Evolutionary conservation across 2,797 vertebrate genomes (phyloP).

Genomic region (Adelosebastes latens): DNA sequence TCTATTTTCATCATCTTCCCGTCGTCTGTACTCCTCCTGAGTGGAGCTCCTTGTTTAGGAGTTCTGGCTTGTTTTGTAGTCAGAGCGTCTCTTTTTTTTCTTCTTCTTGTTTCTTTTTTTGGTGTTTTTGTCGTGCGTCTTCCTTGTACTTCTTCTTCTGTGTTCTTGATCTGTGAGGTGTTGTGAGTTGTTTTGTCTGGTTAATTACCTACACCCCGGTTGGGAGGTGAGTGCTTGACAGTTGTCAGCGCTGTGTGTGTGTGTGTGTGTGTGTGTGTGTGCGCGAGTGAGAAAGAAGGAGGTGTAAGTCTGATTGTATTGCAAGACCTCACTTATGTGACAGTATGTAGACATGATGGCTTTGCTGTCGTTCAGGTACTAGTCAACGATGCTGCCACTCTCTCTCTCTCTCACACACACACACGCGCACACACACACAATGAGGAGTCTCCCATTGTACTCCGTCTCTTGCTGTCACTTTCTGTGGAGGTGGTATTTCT

Average conservation of each 20-base stretch:
- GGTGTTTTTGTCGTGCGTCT: conserved; percentile 63
- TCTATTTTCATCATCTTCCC: conserved; percentile 66
- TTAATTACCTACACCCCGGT: conserved; percentile 80
- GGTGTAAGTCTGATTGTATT: conserved; percentile 53
- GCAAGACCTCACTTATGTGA: conserved; percentile 74
- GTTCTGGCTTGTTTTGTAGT: conserved; percentile 57
- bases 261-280: conserved; percentile 3
- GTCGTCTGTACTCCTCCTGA: conserved; percentile 48
- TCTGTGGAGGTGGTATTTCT: conserved; percentile 74
- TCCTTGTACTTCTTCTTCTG: conserved; percentile 54
- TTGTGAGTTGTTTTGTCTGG: conserved; percentile 80
- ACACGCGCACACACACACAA: conserved; percentile 39
- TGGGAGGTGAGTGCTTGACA: conserved; percentile 76
- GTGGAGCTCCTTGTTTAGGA: conserved; percentile 64
- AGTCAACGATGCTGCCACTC: conserved; percentile 56
- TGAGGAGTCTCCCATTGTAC: conserved; percentile 65
- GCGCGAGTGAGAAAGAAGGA: background rate
- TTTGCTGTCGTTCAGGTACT: conserved; percentile 65
- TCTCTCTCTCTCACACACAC: conserved; percentile 20
- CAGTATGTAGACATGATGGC: conserved; percentile 76
- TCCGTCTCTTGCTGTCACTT: conserved; percentile 71
- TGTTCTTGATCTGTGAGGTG: conserved; percentile 70
- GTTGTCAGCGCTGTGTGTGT: conserved; percentile 50
- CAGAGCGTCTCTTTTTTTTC: conserved; percentile 9
- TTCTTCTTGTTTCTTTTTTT: conserved; percentile 23